These are phyloP conservation scores for Acrocephalus arundinaceus DNA, from an alignment of 2,113 vertebrate genomes.

Conservation along the genomic window DNA sequence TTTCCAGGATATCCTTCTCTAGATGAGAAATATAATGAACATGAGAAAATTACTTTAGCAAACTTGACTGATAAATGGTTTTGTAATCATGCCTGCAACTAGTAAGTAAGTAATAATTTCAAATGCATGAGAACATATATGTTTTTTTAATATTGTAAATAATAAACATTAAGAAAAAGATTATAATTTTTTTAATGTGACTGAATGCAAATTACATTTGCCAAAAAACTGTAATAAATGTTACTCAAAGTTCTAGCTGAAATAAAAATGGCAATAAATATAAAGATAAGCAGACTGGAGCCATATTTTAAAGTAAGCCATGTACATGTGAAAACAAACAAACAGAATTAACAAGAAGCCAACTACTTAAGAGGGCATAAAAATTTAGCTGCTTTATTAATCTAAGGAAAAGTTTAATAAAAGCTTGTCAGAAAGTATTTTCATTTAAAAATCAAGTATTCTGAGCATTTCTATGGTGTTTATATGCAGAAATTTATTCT, in stretches of 20 bases:
- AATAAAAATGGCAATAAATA: background rate
- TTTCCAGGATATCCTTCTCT: constrained; percentile 79
- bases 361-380: background rate
- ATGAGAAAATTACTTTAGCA: constrained; percentile 38
- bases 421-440: background rate
- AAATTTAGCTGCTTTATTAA: background rate
- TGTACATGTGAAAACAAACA: background rate
- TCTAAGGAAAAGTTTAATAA: background rate
- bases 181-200: background rate
- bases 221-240: background rate
- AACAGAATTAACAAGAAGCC: background rate
- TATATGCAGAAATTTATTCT: background rate
- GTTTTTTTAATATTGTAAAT: background rate
- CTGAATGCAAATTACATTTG: background rate
- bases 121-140: background rate
- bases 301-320: background rate
- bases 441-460: background rate
- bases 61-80: background rate
- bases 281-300: background rate
- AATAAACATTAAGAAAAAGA: background rate
- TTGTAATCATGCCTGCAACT: background rate
- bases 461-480: background rate
- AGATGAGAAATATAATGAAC: constrained; percentile 41
- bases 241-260: background rate
- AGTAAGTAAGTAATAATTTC: background rate